Base-by-base conservation (phyloP, 2,113 vertebrate genomes). In the Neopipo cinnamomea region DNA sequence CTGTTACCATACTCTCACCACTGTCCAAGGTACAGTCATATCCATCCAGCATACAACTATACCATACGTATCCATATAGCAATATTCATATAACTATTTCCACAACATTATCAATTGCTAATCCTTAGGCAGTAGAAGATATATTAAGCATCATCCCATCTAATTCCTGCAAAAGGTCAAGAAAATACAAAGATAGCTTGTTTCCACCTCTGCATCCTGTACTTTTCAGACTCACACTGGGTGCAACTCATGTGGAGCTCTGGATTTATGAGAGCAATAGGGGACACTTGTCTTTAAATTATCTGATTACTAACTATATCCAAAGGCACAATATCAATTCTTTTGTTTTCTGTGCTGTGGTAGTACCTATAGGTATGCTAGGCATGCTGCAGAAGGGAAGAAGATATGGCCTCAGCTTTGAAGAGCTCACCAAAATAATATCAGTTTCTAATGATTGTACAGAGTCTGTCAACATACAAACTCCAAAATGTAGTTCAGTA, bases 161-260 rank as follows among this genome's bases (percentile, higher is more conserved):
- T 68, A 67, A 58, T 67, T 72, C 35, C 41, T 25, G 11, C 20
- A 59, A 55, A 82, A 85, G 22, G 33, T 59, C 15, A 79, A 72
- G 78, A 87, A 84, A 63, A 59, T 21, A 14, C 4, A 62, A 72
- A 39, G 14, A 33, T 11, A 19, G 8, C 9, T 73, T 73, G 11
- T 56, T 22, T 16, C 6, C 6, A 17, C 13, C 35, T 61, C 46
- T 42, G 12, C 0, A 0, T 31, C 33, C 33, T 85, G 24, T 75
- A 8, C 21, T 89, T 4, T 53, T 82, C 66, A 83, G 52, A 13
- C 17, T 93, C 30, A 42, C 35, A 61, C 8, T 55, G 11, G 10
- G 8, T 62, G 27, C 21, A 65, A 63, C 47, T 91, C 37, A 20
- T 19, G 28, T 10, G 30, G 30, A 93, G 8, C 39, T 91, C 33